Base-by-base conservation (phyloP, 2,797 vertebrate species). In the Eleutherodactylus coqui region DNA sequence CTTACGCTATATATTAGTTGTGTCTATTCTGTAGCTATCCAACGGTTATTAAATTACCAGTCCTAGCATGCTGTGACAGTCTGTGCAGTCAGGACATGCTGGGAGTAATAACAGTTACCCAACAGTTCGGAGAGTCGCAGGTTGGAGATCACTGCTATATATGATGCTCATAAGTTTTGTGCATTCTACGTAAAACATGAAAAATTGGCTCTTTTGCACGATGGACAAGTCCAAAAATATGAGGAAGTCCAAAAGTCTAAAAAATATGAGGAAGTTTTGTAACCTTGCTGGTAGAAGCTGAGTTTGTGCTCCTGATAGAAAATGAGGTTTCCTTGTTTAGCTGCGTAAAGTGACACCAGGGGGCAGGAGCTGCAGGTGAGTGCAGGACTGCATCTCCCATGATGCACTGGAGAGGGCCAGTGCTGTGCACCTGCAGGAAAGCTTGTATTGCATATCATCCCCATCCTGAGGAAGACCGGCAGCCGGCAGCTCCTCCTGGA, bases 331-430 rank as follows among this genome's bases (percentile, higher is more conserved):
- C 21, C 24, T 27, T 73, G 24, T 73, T 73, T 45, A 41, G 36
- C 36, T 70, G 2, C 13, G 69, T 73, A 73, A 73, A 32, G 41
- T 45, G 38, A 73, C 69, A 73, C 73, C 47, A 34, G 29, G 55
- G 58, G 58, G 36, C 8, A 14, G 41, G 76, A 43, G 55, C 1
- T 34, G 27, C 10, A 67, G 78, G 58, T 67, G 79, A 29, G 21
- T 21, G 7, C 21, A 53, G 47, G 45, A 83, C 86, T 87, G 79
- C 86, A 87, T 6, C 16, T 79, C 81, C 86, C 86, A 79, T n/a
- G 14, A 79, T 83, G 75, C 86, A 62, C 47, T 70, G 60, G 16
- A 11, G 13, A 49, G 49, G 47, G n/a, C 47, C 55, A 14, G 43
- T 58, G 70, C 45, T 55, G 17, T 64, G 32, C 58, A 47, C 79